Conservation (phyloP, 2,113 vertebrate species). For the Amia ocellicauda region DNA sequence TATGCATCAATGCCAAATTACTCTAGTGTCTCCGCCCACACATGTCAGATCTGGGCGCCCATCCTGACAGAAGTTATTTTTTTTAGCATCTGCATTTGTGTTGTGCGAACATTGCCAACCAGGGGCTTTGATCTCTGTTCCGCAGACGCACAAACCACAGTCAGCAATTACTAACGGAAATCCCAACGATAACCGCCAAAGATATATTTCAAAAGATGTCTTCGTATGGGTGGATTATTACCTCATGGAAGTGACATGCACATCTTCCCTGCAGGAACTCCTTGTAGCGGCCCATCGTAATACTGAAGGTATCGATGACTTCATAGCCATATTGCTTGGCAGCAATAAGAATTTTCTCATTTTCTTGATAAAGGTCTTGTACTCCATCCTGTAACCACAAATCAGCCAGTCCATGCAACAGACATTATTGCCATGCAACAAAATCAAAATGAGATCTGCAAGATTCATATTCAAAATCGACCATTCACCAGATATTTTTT, state of each 20-base stretch:
- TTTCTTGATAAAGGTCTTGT: constrained; percentile 76
- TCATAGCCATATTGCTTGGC: constrained; percentile 81
- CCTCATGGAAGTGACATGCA: constrained; percentile 94
- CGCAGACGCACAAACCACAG: too few species aligned
- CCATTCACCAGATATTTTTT: too few species aligned
- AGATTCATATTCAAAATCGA: background rate
- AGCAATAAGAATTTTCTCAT: constrained; percentile 70
- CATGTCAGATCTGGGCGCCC: too few species aligned
- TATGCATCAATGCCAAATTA: too few species aligned
- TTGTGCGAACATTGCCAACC: too few species aligned
- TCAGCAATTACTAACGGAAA: background rate
- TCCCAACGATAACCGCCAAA: background rate
- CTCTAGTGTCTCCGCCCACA: too few species aligned
- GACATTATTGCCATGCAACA: too few species aligned
- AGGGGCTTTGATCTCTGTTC: too few species aligned
- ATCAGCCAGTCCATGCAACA: background rate
- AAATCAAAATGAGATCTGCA: too few species aligned
- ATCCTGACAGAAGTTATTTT: too few species aligned
- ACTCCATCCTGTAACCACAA: constrained; percentile 70
- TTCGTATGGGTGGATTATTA: too few species aligned
- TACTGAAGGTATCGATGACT: constrained; percentile 81
- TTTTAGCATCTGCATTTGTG: too few species aligned
- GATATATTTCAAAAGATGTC: background rate
- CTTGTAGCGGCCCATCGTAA: constrained; percentile 91
- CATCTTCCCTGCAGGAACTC: constrained; percentile 91